Base-by-base conservation (phyloP, 1,140 invertebrate species). In the Drosophila parvula region DNA sequence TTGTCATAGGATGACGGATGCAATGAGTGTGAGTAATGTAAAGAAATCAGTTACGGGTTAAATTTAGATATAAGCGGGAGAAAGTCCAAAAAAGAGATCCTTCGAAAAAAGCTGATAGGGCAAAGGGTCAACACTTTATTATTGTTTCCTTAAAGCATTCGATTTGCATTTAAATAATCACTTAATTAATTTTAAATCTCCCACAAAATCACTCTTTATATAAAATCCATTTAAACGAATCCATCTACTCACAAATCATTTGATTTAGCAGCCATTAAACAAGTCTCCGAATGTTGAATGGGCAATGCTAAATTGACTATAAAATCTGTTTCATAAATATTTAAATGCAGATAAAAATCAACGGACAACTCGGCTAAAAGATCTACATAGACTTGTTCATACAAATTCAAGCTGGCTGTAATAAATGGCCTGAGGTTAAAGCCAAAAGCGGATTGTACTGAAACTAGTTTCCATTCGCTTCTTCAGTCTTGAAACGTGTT, bases 261-360 rank as follows among this genome's bases (percentile, higher is more conserved):
- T 71, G 61, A 77, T 64, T 61, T 67, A 44, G 64, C 73, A 44
- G 64, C 73, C 62, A 83, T 76, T 71, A 57, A 71, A 71, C 78
- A 83, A 78, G 65, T 63, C 67, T 62, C 38, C 8, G 32, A 81
- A 47, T 58, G 55, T 41, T 67, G 61, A 61, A 44, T 48, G 43
- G 57, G 34, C 53, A 50, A 69, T 57, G n/a, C 28, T 6, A 59
- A 48, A 69, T 51, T 16, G 53, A 44, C 50, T 78, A 83, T 79
- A 84, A 84, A 79, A 76, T 76, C 58, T 73, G 61, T 76, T 83
- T 84, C 65, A 84, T 83, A 84, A 79, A 83, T 84, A 79, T 83
- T 82, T 79, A 83, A 65, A 76, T 65, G 43, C 27, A 41, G 64
- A 48, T 69, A 18, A 10, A 55, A 40, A 47, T 40, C 50, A 8